Evolutionary conservation across 2,797 vertebrate species (phyloP).

Genomic region (Telmatherina bonti): DNA sequence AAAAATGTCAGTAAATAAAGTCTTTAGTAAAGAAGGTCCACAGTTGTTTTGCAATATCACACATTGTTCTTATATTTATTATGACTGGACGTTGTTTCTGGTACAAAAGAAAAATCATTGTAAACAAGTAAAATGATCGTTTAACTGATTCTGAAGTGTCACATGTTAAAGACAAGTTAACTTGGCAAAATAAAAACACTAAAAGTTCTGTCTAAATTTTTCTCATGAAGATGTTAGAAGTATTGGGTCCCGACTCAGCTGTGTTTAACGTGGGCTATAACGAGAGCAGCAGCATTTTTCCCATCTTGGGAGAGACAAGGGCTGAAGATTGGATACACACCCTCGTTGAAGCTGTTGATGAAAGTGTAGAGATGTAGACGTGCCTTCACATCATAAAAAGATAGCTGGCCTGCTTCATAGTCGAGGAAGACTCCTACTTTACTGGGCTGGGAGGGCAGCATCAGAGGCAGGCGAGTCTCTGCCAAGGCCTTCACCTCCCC

Average conservation of each 20-base stretch:
- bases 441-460: slow-evolving; percentile 50
- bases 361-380: slow-evolving; percentile 83
- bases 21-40: neutral
- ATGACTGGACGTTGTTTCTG: neutral
- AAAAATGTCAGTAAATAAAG: neutral
- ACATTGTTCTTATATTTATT: neutral
- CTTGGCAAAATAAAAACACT: neutral
- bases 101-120: slow-evolving; percentile 10
- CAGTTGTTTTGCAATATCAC: neutral
- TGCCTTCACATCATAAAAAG: slow-evolving; percentile 82
- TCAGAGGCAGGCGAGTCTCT: slow-evolving; percentile 64
- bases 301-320: slow-evolving; percentile 81
- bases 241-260: slow-evolving; percentile 45
- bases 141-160: neutral
- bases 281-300: slow-evolving; percentile 74
- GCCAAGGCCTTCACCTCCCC: slow-evolving; percentile 81
- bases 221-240: neutral
- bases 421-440: slow-evolving; percentile 84
- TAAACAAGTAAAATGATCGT: neutral
- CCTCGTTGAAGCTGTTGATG: slow-evolving; percentile 75
- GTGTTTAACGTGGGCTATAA: slow-evolving; percentile 75
- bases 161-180: neutral
- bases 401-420: slow-evolving; percentile 81
- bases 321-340: slow-evolving; percentile 84
- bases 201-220: neutral